phyloP scores from a whole-genome alignment of 2,113 vertebrate species.

The Ageneiosus marmoratus region DNA sequence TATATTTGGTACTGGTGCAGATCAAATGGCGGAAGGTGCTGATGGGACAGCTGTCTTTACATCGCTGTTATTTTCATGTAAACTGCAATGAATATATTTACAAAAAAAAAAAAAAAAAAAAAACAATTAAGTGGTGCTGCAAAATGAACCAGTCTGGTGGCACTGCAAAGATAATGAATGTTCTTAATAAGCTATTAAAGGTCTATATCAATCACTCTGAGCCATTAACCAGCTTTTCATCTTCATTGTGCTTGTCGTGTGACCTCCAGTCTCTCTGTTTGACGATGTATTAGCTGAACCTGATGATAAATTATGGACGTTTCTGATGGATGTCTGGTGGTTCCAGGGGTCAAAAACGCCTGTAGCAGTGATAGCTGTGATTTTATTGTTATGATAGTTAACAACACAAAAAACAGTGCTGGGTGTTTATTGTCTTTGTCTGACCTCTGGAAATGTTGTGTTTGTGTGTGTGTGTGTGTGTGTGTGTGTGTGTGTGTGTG shows the following conservation, averaged over 20 bases:
- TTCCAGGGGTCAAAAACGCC: neutral
- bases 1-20: too few species aligned
- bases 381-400: neutral
- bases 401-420: neutral
- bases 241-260: neutral
- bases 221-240: neutral
- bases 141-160: neutral
- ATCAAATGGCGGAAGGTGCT: neutral
- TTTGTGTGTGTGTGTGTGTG: neutral
- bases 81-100: neutral
- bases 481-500: constrained; percentile 7
- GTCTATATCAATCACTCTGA: neutral
- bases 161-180: constrained; percentile 1
- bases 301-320: constrained; percentile 2
- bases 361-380: neutral
- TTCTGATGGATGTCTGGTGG: neutral
- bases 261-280: neutral
- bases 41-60: too few species aligned
- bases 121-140: neutral
- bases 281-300: too few species aligned
- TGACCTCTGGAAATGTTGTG: neutral
- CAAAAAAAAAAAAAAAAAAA: too few species aligned
- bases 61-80: neutral
- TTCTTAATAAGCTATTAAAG: constrained; percentile 11
- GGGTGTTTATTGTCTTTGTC: neutral